Conservation (phyloP, 2,888 invertebrate species). For the Rotaria socialis region DNA sequence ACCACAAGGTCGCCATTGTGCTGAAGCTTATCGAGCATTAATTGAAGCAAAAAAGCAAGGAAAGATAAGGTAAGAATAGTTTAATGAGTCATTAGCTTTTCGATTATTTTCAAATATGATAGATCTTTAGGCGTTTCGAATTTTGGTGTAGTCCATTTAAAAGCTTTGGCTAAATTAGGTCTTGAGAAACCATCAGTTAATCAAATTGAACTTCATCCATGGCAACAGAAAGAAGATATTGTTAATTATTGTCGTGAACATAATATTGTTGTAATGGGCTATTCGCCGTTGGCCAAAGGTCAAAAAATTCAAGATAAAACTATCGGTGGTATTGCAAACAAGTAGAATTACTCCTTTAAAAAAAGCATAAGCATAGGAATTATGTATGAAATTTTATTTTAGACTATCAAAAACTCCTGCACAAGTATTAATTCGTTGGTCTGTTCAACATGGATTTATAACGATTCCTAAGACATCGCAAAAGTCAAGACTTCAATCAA, state of each 20-base stretch:
- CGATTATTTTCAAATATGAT: constrained; percentile 3
- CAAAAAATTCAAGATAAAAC: constrained; percentile 49
- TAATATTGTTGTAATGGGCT: constrained; percentile 51
- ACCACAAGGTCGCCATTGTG: constrained; percentile 48
- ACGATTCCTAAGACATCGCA: constrained; percentile 52
- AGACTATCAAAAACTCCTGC: constrained; percentile 49
- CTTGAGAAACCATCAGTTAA: constrained; percentile 51
- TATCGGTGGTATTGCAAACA: constrained; percentile 49
- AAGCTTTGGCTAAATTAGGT: constrained; percentile 50
- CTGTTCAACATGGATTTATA: constrained; percentile 51
- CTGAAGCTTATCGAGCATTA: constrained; percentile 50
- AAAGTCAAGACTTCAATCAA: constrained; percentile 49
- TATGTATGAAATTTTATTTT: too few relatives aligned
- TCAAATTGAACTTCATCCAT: constrained; percentile 52
- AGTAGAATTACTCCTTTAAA: constrained; percentile 42
- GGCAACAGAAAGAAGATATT: constrained; percentile 49
- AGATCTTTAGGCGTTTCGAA: constrained; percentile 53
- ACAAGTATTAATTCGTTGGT: constrained; percentile 51
- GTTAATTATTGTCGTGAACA: constrained; percentile 51
- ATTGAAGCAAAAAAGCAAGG: constrained; percentile 50
- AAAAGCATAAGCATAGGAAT: too few relatives aligned
- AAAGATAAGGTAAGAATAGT: constrained; percentile 47
- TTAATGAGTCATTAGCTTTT: too few relatives aligned
- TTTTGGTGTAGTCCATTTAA: constrained; percentile 51
- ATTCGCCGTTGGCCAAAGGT: constrained; percentile 50